Base-by-base conservation (phyloP, 2,113 vertebrate genomes). In the Oriolus oriolus region DNA sequence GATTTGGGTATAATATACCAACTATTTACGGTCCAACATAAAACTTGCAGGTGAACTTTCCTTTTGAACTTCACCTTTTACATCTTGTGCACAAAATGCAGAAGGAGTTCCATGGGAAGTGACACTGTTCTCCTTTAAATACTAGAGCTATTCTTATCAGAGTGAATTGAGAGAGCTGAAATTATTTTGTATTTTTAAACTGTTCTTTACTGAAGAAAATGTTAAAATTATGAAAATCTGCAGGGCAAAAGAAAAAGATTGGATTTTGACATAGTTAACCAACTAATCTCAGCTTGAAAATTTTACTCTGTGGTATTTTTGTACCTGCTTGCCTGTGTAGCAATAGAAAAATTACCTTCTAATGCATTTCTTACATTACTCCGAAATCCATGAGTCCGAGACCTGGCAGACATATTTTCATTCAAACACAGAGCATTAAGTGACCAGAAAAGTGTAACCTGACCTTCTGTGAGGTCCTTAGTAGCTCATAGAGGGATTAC, bases 191-290 rank as follows among this genome's bases (percentile, higher is more conserved):
- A 15, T 16, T 65, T 93, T 90, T 65, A 33, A 64, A 49, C 4
- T 20, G 23, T 13, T 6, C 19, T 81, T 87, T 39, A 74, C 16
- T 39, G 33, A 65, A 56, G 23, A 74, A 73, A 90, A 49, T 12
- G 1, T 41, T 56, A 50, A 60, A 45, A 60, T 11, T 69, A 33
- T 33, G 8, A 87, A 81, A 90, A 60, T 33, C 6, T 39, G 9
- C 6, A 27, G 5, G 2, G 13, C 1, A 9, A 37, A 20, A 31
- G 6, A 31, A 41, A 37, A 63, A 24, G 0, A 42, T 21, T 60
- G 30, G 4, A 45, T 69, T 74, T 74, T 50, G 8, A 7, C 5
- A 22, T 13, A 16, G 9, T 59, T 53, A 54, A 42, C 18, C 30
- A 66, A 47, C 7, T 56, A 41, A 81, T 6, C 2, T 69, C 11